These are phyloP conservation scores for Pammene aurita DNA, from an alignment of 2,888 invertebrate genomes.

Conservation along the genomic window DNA sequence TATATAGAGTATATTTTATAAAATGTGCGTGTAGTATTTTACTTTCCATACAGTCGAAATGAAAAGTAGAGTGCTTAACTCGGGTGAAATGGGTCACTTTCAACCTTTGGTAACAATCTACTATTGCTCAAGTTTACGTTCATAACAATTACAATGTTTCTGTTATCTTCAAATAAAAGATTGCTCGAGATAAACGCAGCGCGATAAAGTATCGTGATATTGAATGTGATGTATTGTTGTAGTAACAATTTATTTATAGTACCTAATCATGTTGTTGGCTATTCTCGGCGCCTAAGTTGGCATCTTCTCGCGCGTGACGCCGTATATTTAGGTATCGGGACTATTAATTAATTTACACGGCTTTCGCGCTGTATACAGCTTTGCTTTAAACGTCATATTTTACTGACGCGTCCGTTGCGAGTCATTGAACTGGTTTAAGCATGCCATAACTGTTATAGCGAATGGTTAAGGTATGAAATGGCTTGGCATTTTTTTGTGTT, in stretches of 20 bases:
- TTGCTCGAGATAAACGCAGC: constrained; percentile 19
- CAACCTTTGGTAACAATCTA: too few species aligned
- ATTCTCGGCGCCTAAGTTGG: constrained; percentile 34
- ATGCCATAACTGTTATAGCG: background rate
- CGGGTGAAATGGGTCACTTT: too few species aligned
- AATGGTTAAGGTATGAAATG: background rate
- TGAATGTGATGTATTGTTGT: constrained; percentile 30
- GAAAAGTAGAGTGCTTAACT: too few species aligned
- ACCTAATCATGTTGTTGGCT: constrained; percentile 28
- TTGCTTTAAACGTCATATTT: constrained; percentile 26
- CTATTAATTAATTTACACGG: constrained; percentile 20
- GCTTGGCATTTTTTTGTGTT: constrained; percentile 10
- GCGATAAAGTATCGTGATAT: constrained; percentile 14
- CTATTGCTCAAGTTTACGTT: constrained; percentile 5
- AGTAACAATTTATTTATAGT: constrained; percentile 40
- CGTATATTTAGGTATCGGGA: constrained; percentile 22
- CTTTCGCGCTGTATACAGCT: constrained; percentile 9
- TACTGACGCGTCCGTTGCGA: constrained; percentile 28
- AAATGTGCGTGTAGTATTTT: too few species aligned
- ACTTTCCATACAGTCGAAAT: too few species aligned
- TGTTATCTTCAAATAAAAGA: constrained; percentile 19
- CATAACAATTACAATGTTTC: constrained; percentile 5
- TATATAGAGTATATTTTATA: too few species aligned
- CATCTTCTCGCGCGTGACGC: constrained; percentile 19
- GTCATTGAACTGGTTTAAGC: constrained; percentile 14